phyloP scores from a whole-genome alignment of 2,888 invertebrate species.

The Tigriopus californicus region DNA sequence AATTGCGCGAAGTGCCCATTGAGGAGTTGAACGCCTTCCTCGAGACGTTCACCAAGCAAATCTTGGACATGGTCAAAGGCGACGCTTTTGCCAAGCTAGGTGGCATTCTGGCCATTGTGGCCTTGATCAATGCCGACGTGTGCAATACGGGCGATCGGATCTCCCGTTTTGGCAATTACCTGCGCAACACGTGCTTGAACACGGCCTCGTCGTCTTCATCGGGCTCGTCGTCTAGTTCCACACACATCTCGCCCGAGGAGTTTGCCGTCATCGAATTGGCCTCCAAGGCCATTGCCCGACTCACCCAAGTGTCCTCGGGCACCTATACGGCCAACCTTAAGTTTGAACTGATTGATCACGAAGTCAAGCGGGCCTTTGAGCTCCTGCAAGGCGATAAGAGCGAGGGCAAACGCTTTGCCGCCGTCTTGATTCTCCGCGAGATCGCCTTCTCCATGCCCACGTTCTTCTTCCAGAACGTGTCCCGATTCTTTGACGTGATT shows the following conservation, averaged over 20 bases:
- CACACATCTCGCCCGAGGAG: conserved; percentile 34
- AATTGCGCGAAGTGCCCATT: conserved; percentile 39
- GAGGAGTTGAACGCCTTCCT: conserved; percentile 78
- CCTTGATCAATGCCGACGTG: conserved; percentile 77
- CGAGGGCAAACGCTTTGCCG: conserved; percentile 2
- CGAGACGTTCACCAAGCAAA: conserved; percentile 85
- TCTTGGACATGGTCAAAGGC: conserved; percentile 70
- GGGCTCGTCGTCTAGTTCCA: conserved; percentile 29
- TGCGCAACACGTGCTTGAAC: conserved; percentile 9
- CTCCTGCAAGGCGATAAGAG: conserved; percentile 58
- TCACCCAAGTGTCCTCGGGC: conserved; percentile 62
- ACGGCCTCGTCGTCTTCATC: no score
- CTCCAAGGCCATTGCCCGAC: conserved; percentile 78
- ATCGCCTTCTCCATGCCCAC: conserved; percentile 88
- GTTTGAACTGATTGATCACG: conserved; percentile 84
- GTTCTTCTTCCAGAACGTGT: conserved; percentile 87
- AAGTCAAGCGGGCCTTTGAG: conserved; percentile 85
- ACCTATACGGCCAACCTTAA: conserved; percentile 52
- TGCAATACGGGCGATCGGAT: conserved; percentile 76
- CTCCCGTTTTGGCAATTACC: conserved; percentile 29
- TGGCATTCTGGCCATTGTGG: conserved; percentile 83
- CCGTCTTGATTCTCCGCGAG: conserved; percentile 66
- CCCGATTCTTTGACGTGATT: conserved; percentile 37
- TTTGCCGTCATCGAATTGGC: conserved; percentile 86
- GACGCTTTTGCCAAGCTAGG: conserved; percentile 89